Evolutionary conservation across 2,888 invertebrate genomes (phyloP).

Genomic region (Icerya purchasi): DNA sequence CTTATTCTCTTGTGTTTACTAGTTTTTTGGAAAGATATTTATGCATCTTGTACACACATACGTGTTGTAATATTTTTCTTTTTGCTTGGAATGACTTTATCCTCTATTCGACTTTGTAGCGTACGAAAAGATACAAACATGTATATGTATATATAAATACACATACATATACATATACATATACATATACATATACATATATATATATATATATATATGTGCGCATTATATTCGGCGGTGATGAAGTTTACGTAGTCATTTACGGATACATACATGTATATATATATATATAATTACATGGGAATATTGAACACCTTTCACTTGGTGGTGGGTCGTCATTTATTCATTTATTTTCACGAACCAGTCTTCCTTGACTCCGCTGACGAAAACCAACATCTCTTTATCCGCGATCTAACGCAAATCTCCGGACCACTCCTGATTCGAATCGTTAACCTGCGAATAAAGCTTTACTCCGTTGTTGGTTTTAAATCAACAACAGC

Average conservation of each 20-base stretch:
- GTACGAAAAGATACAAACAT: neutral
- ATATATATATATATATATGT: neutral
- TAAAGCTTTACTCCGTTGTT: no score
- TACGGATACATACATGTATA: neutral
- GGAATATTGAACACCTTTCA: neutral
- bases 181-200: neutral
- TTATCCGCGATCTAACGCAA: no score
- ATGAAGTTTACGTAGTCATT: neutral
- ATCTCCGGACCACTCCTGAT: no score
- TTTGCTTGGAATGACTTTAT: no score
- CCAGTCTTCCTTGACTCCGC: neutral
- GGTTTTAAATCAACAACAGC: no score
- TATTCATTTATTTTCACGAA: neutral
- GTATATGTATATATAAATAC: neutral
- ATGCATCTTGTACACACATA: no score
- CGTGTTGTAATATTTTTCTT: no score
- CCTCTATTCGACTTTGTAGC: no score
- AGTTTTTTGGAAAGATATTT: no score
- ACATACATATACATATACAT: neutral
- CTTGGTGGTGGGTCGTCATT: neutral
- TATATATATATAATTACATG: neutral
- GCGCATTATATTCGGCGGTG: neutral
- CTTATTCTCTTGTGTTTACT: no score
- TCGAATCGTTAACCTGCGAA: no score
- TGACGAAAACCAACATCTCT: neutral